A percentile compares a stretch with the other conserved stretches of the same genome.
Conservation (phyloP, 2,113 vertebrate genomes). For the Thinocorus orbignyianus region DNA sequence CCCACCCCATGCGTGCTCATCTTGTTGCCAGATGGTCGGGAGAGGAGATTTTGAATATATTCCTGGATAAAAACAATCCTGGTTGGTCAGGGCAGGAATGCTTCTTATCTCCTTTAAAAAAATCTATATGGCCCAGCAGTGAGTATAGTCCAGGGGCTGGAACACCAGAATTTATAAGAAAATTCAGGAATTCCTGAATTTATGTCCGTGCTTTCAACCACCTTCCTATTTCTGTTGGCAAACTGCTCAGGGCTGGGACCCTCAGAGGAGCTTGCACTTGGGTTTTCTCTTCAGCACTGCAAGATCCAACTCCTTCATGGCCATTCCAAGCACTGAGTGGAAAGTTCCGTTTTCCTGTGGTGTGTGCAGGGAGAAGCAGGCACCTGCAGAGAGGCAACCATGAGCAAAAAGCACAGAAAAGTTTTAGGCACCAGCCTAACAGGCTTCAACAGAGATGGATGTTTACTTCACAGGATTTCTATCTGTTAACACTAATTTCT, state of each 20-base stretch:
- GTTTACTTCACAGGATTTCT: background rate
- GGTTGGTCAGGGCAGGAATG: background rate
- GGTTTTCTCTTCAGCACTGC: background rate
- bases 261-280: background rate
- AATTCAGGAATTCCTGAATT: background rate
- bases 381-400: background rate
- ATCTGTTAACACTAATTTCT: fast-evolving
- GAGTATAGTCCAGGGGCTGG: background rate
- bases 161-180: background rate
- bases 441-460: background rate
- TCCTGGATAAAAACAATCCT: background rate
- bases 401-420: background rate
- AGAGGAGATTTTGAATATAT: background rate
- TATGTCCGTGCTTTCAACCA: background rate
- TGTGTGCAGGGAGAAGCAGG: background rate
- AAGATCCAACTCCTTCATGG: background rate
- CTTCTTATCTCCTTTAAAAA: background rate
- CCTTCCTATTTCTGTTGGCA: background rate
- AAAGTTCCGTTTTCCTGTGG: background rate
- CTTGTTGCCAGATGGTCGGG: background rate
- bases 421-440: background rate
- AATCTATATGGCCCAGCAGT: background rate
- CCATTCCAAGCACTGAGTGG: background rate
- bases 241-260: fast-evolving
- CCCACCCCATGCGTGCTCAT: background rate